Evolutionary conservation across 2,113 vertebrate species (phyloP).

Genomic region (Vanacampus margaritifer): DNA sequence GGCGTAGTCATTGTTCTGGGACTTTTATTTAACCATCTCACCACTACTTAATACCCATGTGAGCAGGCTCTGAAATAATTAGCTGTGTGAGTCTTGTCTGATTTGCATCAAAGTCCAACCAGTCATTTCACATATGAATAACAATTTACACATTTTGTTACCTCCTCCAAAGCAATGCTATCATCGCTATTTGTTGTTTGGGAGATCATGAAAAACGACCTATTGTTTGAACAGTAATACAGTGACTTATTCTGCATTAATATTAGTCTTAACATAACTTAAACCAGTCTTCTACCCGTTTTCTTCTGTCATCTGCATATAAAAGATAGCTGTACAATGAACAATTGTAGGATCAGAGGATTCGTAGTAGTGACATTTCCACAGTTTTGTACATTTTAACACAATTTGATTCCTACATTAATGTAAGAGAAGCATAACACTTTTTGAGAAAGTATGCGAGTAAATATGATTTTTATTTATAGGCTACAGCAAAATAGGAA

Average conservation of each 20-base stretch:
- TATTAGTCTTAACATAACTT: background rate
- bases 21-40: conserved; percentile 34
- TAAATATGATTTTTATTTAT: no score
- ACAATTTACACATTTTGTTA: background rate
- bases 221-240: background rate
- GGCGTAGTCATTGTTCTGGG: conserved; percentile 30
- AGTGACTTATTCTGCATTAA: background rate
- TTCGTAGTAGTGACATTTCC: no score
- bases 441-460: no score
- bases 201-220: background rate
- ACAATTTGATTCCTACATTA: no score
- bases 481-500: no score
- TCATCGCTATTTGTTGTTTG: background rate
- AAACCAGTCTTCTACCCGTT: background rate
- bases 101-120: conserved; percentile 47
- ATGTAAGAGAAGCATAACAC: no score
- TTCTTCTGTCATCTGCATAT: background rate
- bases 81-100: conserved; percentile 23
- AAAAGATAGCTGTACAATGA: background rate
- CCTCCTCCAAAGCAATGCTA: background rate
- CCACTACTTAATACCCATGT: conserved; percentile 23
- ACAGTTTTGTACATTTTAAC: no score
- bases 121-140: background rate
- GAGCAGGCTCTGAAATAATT: conserved; percentile 46
- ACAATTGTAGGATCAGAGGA: no score